phyloP scores from a whole-genome alignment of 2,113 vertebrate genomes.

The Halcyon senegalensis region DNA sequence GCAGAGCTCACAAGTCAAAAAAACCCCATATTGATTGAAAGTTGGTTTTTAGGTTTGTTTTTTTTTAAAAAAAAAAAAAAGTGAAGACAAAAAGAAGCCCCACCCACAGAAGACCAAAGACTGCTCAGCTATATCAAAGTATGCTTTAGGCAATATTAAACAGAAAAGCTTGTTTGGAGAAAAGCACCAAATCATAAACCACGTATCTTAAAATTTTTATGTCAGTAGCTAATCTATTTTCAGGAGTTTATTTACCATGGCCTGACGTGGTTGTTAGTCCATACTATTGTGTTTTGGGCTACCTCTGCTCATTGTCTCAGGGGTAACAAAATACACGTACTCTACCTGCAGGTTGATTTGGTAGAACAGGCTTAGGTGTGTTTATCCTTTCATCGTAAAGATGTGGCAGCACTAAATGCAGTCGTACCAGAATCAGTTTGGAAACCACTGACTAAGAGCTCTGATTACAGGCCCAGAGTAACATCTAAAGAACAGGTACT shows the following conservation, averaged over 20 bases:
- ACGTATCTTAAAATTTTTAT: not conserved
- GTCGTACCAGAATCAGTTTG: not conserved
- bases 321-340: not conserved
- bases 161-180: not conserved
- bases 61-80: not conserved
- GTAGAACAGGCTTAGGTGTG: not conserved
- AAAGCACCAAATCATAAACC: not conserved
- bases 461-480: not conserved
- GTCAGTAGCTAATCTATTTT: not conserved
- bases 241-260: not conserved
- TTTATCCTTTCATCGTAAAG: not conserved
- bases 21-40: not conserved
- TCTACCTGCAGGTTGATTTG: not conserved
- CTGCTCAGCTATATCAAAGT: not conserved
- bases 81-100: too few species aligned
- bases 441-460: not conserved
- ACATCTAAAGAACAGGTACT: not conserved
- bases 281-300: not conserved
- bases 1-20: not conserved
- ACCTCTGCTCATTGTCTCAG: not conserved
- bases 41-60: not conserved
- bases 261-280: not conserved
- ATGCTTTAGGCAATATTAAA: not conserved
- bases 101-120: not conserved
- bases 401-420: not conserved